Percentiles rank a stretch among this genome's conserved stretches.
These are phyloP conservation scores for Anoura caudifer DNA, from an alignment of 2,113 vertebrate species.

Conservation along the genomic window DNA sequence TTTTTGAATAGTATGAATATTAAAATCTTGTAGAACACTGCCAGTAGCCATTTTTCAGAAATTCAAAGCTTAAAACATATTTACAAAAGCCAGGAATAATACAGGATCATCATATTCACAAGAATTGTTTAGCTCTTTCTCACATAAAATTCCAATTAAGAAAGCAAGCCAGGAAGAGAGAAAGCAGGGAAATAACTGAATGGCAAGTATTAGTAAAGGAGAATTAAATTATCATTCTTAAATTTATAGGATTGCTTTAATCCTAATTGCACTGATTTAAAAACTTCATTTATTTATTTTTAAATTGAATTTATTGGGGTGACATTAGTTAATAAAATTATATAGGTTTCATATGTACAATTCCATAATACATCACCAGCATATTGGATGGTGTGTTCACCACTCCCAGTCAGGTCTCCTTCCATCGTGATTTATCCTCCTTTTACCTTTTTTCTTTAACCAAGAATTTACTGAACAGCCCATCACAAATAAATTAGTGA, in stretches of 20 bases:
- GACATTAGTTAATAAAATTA: background rate
- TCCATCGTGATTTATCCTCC: too few relatives aligned
- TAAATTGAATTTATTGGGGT: background rate
- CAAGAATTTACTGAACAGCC: background rate
- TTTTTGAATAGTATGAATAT: background rate
- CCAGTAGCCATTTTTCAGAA: background rate
- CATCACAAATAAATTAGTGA: background rate
- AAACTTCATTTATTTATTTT: background rate
- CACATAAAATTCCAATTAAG: background rate
- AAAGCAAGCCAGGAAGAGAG: background rate
- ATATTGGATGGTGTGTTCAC: background rate
- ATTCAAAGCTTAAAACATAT: background rate
- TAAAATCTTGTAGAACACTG: background rate
- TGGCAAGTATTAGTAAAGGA: background rate
- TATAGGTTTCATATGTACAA: background rate
- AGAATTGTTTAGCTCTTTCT: background rate
- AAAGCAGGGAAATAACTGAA: background rate
- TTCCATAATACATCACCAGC: background rate
- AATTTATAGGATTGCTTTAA: background rate
- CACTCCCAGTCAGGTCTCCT: background rate
- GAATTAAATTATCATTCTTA: background rate
- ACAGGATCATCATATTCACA: background rate
- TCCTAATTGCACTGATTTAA: background rate
- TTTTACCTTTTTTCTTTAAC: background rate
- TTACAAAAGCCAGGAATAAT: background rate